A percentile compares a stretch with the other conserved stretches of the same genome.
Conservation (phyloP, 2,888 invertebrate species). For the Cyclophora albipunctata region DNA sequence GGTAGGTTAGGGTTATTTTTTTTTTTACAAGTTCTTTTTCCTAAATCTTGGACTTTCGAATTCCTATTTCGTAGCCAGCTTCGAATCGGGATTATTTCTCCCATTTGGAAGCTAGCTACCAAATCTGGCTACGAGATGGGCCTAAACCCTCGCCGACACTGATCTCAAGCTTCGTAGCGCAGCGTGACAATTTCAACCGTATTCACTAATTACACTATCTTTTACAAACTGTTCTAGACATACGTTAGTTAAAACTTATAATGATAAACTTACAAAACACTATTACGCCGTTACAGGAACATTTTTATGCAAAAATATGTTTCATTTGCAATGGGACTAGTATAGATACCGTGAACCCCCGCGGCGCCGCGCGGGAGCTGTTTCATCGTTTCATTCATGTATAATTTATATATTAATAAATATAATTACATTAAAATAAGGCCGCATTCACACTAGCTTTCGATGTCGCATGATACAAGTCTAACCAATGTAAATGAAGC, state of each 20-base stretch:
- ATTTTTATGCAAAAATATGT: conserved; percentile 66
- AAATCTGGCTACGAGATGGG: too few species aligned
- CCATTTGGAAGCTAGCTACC: too few species aligned
- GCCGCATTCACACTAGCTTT: conserved; percentile 67
- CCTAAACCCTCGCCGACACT: conserved; percentile 5
- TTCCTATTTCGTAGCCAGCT: too few species aligned
- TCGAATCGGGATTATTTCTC: too few species aligned
- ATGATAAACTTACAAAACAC: conserved; percentile 55
- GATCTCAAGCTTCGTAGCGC: conserved; percentile 30
- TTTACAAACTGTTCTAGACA: conserved; percentile 37
- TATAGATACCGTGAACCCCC: conserved; percentile 49
- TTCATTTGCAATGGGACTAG: conserved; percentile 73
- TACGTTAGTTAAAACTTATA: conserved; percentile 55
- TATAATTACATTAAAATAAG: conserved; percentile 50
- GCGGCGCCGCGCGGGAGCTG: conserved; percentile 41
- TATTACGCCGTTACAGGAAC: conserved; percentile 72
- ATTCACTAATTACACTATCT: conserved; percentile 26
- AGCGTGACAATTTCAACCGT: conserved; percentile 27
- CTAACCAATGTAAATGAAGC: conserved; percentile 62
- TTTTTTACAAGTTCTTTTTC: too few species aligned
- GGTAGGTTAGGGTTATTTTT: too few species aligned
- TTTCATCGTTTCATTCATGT: conserved; percentile 33
- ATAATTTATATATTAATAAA: conserved; percentile 28
- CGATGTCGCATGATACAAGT: conserved; percentile 55
- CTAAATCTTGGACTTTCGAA: too few species aligned